Evolutionary conservation across 2,113 vertebrate species (phyloP).

Genomic region (Varanus komodoensis): DNA sequence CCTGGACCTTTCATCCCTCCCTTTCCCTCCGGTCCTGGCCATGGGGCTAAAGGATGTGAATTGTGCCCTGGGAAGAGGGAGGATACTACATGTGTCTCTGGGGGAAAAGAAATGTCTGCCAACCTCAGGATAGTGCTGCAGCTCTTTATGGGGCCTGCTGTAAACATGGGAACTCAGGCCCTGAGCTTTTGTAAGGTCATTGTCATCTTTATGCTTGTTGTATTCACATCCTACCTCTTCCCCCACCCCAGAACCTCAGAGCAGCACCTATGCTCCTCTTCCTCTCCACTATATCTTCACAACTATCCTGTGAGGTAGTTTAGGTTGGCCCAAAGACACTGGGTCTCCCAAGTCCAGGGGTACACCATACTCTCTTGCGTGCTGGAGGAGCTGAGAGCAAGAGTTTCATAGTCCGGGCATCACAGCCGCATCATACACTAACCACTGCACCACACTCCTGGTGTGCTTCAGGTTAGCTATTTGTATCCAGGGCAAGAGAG

Average conservation of each 20-base stretch:
- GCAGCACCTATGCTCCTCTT: too few relatives aligned
- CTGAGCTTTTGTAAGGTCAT: background rate
- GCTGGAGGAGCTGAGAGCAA: too few relatives aligned
- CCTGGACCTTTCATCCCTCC: constrained; percentile 21
- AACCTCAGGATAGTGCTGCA: background rate
- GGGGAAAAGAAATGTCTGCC: background rate
- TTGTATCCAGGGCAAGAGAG: rapidly evolving
- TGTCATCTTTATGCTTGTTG: too few relatives aligned
- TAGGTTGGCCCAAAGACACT: too few relatives aligned
- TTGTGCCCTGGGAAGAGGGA: background rate
- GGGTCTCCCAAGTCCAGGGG: too few relatives aligned
- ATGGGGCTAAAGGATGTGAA: constrained; percentile 61
- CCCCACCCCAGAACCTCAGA: too few relatives aligned
- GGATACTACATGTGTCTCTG: background rate
- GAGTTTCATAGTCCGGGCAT: too few relatives aligned
- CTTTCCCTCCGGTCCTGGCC: background rate
- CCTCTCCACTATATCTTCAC: too few relatives aligned
- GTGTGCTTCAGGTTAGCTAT: constrained; percentile 33
- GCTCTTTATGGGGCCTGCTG: background rate
- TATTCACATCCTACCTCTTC: too few relatives aligned
- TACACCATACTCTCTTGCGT: too few relatives aligned
- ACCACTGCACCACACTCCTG: background rate
- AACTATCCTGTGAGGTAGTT: too few relatives aligned
- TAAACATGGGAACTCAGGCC: background rate
- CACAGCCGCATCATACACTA: too few relatives aligned